Conservation (phyloP, 1,140 invertebrate genomes). For the Nasonia giraulti region DNA sequence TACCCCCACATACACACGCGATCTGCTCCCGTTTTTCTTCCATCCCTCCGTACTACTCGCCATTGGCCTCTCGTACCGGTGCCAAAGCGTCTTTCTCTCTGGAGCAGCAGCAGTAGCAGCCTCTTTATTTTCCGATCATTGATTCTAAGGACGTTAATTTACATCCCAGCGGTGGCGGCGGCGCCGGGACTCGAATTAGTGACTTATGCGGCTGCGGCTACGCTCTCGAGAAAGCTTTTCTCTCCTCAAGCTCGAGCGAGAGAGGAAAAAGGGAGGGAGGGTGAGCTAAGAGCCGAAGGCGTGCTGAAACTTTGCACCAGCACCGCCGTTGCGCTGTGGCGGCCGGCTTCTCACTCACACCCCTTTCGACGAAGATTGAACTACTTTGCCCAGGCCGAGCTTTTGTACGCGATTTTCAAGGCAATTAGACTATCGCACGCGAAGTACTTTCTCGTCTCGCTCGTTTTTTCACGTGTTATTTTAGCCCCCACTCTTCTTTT, state of each 20-base stretch:
- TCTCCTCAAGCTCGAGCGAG: neutral
- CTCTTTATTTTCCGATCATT: conserved; percentile 45
- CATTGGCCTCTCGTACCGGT: conserved; percentile 25
- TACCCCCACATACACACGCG: neutral
- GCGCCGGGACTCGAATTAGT: conserved; percentile 25
- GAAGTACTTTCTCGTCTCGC: neutral
- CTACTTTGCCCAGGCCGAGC: conserved; percentile 26
- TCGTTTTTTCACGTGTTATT: conserved; percentile 4
- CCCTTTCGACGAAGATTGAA: conserved; percentile 33
- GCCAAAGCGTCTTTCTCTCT: conserved; percentile 43
- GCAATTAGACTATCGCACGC: conserved; percentile 45
- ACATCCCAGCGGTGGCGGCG: conserved; percentile 23
- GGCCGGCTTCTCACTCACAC: neutral
- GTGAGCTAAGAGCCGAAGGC: conserved; percentile 27
- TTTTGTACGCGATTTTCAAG: conserved; percentile 47
- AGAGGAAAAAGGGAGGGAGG: neutral
- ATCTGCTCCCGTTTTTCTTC: neutral
- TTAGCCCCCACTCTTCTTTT: neutral
- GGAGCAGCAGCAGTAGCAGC: neutral
- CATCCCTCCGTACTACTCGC: neutral
- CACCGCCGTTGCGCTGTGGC: neutral
- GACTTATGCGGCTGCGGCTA: conserved; percentile 22
- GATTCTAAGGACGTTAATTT: conserved; percentile 46
- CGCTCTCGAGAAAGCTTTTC: neutral
- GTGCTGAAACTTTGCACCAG: conserved; percentile 41